phyloP scores from a whole-genome alignment of 1,140 invertebrate genomes.

The Branchinecta lynchi region DNA sequence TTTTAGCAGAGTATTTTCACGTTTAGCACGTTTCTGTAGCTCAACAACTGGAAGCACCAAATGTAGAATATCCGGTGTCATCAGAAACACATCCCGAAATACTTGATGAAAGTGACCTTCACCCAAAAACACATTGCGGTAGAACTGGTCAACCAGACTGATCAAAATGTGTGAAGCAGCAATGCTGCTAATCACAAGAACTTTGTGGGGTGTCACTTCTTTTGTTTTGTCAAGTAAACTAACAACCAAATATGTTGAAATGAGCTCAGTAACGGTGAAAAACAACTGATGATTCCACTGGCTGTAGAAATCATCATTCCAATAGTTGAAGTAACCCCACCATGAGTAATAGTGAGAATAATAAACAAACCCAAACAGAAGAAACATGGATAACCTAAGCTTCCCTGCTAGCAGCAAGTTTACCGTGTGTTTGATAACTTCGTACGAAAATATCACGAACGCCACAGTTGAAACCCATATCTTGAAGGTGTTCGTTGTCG shows the following conservation, averaged over 20 bases:
- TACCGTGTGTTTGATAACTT: constrained; percentile 47
- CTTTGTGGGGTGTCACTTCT: constrained; percentile 41
- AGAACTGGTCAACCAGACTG: constrained; percentile 57
- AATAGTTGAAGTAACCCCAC: constrained; percentile 70
- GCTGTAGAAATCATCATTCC: constrained; percentile 49
- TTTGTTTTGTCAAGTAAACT: constrained; percentile 41
- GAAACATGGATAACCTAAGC: constrained; percentile 48
- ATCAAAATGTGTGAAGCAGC: constrained; percentile 52
- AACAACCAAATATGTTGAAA: constrained; percentile 45
- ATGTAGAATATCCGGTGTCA: constrained; percentile 55
- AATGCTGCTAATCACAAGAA: constrained; percentile 45
- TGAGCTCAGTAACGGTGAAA: constrained; percentile 48
- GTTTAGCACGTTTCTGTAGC: constrained; percentile 23
- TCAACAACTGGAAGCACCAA: constrained; percentile 41
- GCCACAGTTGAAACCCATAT: constrained; percentile 55
- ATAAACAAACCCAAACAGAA: constrained; percentile 49
- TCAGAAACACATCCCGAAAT: constrained; percentile 51
- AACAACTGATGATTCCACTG: constrained; percentile 45
- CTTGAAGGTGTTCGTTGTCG: constrained; percentile 52
- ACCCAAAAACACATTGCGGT: constrained; percentile 49
- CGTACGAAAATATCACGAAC: constrained; percentile 50
- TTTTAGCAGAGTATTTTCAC: neutral
- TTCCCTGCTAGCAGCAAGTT: constrained; percentile 38
- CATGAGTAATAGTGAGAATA: constrained; percentile 70
- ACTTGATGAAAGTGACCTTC: constrained; percentile 53